These are phyloP conservation scores for Magallana angulata DNA, from an alignment of 1,140 invertebrate genomes.

Conservation along the genomic window DNA sequence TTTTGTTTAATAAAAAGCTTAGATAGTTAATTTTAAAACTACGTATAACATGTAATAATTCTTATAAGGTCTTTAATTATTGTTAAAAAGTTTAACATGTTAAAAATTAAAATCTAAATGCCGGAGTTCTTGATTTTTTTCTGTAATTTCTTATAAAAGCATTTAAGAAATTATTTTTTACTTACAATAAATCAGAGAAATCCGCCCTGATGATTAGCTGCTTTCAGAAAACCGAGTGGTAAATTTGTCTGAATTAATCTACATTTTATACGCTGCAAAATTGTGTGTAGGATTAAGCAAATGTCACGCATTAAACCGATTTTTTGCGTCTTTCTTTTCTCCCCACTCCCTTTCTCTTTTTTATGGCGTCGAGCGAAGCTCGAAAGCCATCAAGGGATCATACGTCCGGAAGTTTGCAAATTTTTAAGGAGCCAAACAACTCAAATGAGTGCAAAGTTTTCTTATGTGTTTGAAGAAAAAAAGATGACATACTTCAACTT, in stretches of 20 bases:
- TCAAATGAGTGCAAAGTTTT: too few relatives aligned
- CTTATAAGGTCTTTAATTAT: slow-evolving; percentile 22
- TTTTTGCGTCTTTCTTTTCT: slow-evolving; percentile 17
- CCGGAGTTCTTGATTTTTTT: background rate
- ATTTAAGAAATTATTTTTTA: background rate
- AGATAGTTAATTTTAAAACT: slow-evolving; percentile 1
- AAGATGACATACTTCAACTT: too few relatives aligned
- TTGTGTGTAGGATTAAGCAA: slow-evolving; percentile 17
- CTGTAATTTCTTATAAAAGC: slow-evolving; percentile 3
- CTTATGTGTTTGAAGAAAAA: too few relatives aligned
- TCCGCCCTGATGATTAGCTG: slow-evolving; percentile 15
- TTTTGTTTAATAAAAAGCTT: slow-evolving; percentile 1
- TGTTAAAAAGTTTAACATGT: background rate
- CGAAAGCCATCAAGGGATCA: too few relatives aligned
- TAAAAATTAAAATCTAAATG: slow-evolving; percentile 24
- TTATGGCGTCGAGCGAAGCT: too few relatives aligned
- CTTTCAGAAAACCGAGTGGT: slow-evolving; percentile 3
- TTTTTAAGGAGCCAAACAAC: too few relatives aligned
- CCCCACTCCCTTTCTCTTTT: background rate
- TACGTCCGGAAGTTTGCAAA: too few relatives aligned
- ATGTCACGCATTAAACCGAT: slow-evolving; percentile 4
- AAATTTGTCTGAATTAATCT: background rate
- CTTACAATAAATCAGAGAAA: slow-evolving; percentile 24
- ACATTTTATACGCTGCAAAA: slow-evolving; percentile 1
- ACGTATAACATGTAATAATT: background rate